phyloP scores from a whole-genome alignment of 2,888 invertebrate species.

The Nemapogon koenigi region DNA sequence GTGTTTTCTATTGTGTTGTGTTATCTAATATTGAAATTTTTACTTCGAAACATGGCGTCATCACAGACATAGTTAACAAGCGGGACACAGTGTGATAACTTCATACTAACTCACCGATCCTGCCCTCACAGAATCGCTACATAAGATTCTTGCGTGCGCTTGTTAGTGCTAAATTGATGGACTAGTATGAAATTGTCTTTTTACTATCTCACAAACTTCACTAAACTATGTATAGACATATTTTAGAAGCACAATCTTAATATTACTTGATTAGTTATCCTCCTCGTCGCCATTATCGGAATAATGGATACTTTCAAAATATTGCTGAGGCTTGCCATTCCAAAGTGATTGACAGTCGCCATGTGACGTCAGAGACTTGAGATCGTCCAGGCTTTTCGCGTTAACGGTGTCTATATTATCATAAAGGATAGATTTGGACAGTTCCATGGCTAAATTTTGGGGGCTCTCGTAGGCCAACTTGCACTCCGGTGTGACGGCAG shows the following conservation, averaged over 20 bases:
- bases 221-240: slow-evolving; percentile 13
- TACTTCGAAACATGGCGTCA: no score
- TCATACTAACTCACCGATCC: no score
- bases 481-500: slow-evolving; percentile 18
- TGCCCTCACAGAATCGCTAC: no score
- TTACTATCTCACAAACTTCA: slow-evolving; percentile 23
- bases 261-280: no score
- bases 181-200: not conserved
- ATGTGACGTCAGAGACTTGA: slow-evolving; percentile 26
- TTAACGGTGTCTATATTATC: slow-evolving; percentile 42
- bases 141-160: no score
- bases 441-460: slow-evolving; percentile 37
- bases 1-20: no score
- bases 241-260: no score
- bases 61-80: no score
- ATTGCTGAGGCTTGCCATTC: slow-evolving; percentile 59
- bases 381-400: slow-evolving; percentile 21
- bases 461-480: slow-evolving; percentile 35
- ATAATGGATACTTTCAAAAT: slow-evolving; percentile 73
- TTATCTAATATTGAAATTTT: no score
- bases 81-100: no score
- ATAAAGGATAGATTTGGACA: slow-evolving; percentile 34
- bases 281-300: slow-evolving; percentile 26
- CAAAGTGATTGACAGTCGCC: slow-evolving; percentile 47
- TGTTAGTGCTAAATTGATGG: no score